Evolutionary conservation across 2,888 invertebrate genomes (phyloP), one percentile per base, ranked within the genome.

Genomic region (Oscheius sp.): DNA sequence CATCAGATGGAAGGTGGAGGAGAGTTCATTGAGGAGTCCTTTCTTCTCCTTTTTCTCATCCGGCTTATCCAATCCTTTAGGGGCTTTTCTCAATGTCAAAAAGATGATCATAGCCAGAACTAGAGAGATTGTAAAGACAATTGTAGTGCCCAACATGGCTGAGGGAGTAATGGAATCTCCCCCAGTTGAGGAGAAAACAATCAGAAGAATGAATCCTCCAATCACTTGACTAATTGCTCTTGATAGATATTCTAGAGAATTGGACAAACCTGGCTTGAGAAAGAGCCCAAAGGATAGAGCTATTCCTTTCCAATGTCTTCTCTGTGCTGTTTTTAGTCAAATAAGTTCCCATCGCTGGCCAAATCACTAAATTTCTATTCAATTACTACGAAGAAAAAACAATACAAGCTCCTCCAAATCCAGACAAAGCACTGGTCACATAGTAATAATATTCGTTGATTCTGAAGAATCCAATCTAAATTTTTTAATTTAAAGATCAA

Each of bases 151-250:
- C 23, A 88, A 74, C 37, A 88, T 71, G 67, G 88, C 52, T 3
- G 78, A 69, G 20, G 66, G 63, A 20, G 73, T 64, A 3, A 69
- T 55, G 17, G 33, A 33, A 5, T 64, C 5, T n/a, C 64, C 64
- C n/a, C 27, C 17, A 23, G 37, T 2, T 12, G 27, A 27, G 48
- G 61, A 91, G 89, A 98, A 95, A 87, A 92, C 91, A 87, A 93
- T 92, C 88, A 91, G 96, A 27, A 96, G 94, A 89, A 96, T 96
- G 33, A 95, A 89, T 87, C 97, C 97, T 65, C 97, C 97, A 87
- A 93, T 92, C 88, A 97, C 92, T 89, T 96, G 91, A 86, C 96
- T 96, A 89, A 53, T 33, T 33, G 27, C 8, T 66, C 52, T 52
- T 75, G 70, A 12, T 57, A 65, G 33, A 75, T 46, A 6, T 46